phyloP scores from a whole-genome alignment of 2,797 vertebrate species.

The Anguilla marmorata region DNA sequence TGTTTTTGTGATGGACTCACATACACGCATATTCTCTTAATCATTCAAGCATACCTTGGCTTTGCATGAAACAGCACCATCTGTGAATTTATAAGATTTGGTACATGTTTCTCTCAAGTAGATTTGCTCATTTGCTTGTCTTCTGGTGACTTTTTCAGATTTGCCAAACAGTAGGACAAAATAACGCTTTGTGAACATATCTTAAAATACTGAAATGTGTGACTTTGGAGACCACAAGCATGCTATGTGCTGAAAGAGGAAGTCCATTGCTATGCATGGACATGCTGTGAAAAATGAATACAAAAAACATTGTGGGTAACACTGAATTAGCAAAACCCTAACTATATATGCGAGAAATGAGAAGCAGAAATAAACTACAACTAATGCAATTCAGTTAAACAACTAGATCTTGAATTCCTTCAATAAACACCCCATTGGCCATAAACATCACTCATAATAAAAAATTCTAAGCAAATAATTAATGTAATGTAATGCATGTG shows the following conservation, averaged over 20 bases:
- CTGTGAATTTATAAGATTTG: background rate
- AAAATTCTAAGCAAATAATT: background rate
- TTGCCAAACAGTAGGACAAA: conserved; percentile 2
- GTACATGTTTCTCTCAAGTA: background rate
- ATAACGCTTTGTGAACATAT: conserved; percentile 15
- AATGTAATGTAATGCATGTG: background rate
- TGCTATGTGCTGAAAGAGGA: conserved; percentile 24
- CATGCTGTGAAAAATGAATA: background rate
- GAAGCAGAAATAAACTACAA: background rate
- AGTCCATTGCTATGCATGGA: conserved; percentile 9
- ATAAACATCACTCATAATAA: background rate
- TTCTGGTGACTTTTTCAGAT: background rate
- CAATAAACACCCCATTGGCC: background rate
- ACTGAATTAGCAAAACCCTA: background rate
- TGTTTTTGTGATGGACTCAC: background rate
- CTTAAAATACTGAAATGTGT: conserved; percentile 32
- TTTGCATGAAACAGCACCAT: background rate
- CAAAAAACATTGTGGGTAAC: conserved; percentile 26
- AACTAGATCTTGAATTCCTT: background rate
- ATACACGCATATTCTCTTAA: background rate
- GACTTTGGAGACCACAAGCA: conserved; percentile 17
- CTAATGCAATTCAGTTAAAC: background rate
- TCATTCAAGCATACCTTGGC: conserved; percentile 4
- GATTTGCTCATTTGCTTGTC: background rate
- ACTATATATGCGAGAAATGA: background rate